phyloP scores from a whole-genome alignment of 2,113 vertebrate species.

The Gavia stellata region DNA sequence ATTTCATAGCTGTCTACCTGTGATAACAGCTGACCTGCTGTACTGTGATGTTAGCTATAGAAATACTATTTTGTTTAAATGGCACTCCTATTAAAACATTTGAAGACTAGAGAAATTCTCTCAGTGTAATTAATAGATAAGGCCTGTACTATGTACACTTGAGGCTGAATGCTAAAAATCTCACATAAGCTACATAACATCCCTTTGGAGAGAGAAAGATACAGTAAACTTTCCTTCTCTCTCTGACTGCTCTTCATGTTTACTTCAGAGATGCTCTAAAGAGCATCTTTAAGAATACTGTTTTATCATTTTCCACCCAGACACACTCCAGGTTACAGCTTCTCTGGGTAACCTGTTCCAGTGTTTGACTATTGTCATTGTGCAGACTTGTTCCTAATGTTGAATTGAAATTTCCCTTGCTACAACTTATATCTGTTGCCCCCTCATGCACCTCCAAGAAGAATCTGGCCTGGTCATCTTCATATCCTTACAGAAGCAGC shows the following conservation, averaged over 20 bases:
- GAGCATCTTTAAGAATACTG: neutral
- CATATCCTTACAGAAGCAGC: neutral
- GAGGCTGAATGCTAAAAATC: neutral
- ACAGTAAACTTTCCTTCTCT: neutral
- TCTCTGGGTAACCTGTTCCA: neutral
- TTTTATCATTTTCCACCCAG: neutral
- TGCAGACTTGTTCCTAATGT: neutral
- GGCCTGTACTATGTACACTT: neutral
- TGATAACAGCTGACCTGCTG: neutral
- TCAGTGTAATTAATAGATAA: constrained; percentile 9
- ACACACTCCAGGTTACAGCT: neutral
- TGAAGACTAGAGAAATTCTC: neutral
- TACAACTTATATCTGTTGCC: neutral
- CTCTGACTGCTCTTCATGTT: neutral
- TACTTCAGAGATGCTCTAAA: neutral
- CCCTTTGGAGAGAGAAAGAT: neutral
- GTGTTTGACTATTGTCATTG: neutral
- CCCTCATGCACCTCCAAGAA: neutral
- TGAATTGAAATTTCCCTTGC: neutral
- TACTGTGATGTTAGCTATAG: neutral
- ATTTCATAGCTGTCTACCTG: neutral
- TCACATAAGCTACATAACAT: neutral
- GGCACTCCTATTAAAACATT: neutral
- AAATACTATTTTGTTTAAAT: neutral
- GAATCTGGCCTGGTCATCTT: neutral